Evolutionary conservation across 2,113 vertebrate species (phyloP), one percentile per base, ranked within the genome.

Genomic region (Actenoides lindsayi): DNA sequence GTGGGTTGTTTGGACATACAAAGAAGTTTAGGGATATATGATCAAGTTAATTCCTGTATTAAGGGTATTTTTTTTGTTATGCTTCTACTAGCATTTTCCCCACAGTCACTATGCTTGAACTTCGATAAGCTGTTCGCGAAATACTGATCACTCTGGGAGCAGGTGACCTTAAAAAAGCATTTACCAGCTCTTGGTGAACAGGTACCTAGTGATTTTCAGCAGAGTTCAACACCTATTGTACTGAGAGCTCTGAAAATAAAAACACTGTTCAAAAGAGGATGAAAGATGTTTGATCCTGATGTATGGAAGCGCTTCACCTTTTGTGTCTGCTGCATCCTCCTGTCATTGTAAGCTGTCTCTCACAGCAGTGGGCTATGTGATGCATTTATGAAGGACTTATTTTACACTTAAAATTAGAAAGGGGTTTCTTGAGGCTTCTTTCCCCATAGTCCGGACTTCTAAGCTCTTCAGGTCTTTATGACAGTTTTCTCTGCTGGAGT

Each of bases 301-400:
- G 23, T 14, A 28, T 64, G 16, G 41, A 31, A 64, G 13, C 3
- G 1, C 20, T 89, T 68, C 65, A 69, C 63, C 70, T 94, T 48
- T 51, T 78, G 57, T 51, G 39, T 64, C 57, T 91, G 83, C 46
- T 87, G 57, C 6, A 37, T 53, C 28, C 28, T 91, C 21, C 65
- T 35, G 75, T 46, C 41, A 10, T 44, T 46, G 16, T 73, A 62
- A 78, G 79, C 35, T 75, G 68, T n/a, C 12, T 78, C 25, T 81
- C 3, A 0, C 37, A 84, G 56, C 31, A 30, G 33, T 33, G 23
- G 44, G 20, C 31, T 33, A 13, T 5, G 5, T 0, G 2, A 33
- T 7, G 6, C 6, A 1, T 42, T 89, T 42, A 13, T 0, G 0
- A 83, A 87, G 53, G 44, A 69, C 21, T 5, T 1, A 0, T 5